Percentiles rank a stretch among this genome's conserved stretches.
Conservation (phyloP, 2,888 invertebrate genomes). For the Arge pagana region DNA sequence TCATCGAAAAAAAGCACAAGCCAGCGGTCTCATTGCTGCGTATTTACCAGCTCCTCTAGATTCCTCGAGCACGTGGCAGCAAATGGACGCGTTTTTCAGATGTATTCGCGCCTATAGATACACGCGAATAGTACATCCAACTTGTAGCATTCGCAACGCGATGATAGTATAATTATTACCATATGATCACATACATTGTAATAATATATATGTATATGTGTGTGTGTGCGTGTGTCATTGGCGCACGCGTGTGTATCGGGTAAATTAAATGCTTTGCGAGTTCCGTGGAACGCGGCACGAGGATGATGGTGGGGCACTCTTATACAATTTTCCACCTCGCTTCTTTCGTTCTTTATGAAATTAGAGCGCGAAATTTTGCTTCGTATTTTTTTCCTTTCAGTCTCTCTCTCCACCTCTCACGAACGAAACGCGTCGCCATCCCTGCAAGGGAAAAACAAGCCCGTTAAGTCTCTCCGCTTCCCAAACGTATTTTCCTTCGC, state of each 20-base stretch:
- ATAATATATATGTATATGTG: neutral
- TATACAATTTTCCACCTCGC: constrained; percentile 20
- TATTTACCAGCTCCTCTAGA: no score
- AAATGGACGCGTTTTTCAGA: no score
- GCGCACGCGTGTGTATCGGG: neutral
- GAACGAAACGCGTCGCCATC: no score
- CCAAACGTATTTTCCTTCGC: constrained; percentile 5
- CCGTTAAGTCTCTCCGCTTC: constrained; percentile 19
- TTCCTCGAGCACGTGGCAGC: no score
- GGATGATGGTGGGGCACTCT: constrained; percentile 13
- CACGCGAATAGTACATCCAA: no score
- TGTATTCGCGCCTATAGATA: no score
- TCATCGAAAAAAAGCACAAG: no score
- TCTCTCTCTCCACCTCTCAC: neutral
- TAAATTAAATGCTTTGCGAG: constrained; percentile 18
- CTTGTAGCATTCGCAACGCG: no score
- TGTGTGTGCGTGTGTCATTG: neutral
- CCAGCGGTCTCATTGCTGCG: no score
- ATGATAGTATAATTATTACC: neutral
- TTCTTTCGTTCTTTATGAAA: constrained; percentile 22
- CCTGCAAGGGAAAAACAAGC: constrained; percentile 7
- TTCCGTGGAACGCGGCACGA: constrained; percentile 26
- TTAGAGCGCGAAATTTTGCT: constrained; percentile 16
- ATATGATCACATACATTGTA: neutral
- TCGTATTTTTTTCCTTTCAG: constrained; percentile 23